These are phyloP conservation scores for Leptinotarsa haldemani DNA, from an alignment of 2,888 invertebrate genomes.

Conservation along the genomic window DNA sequence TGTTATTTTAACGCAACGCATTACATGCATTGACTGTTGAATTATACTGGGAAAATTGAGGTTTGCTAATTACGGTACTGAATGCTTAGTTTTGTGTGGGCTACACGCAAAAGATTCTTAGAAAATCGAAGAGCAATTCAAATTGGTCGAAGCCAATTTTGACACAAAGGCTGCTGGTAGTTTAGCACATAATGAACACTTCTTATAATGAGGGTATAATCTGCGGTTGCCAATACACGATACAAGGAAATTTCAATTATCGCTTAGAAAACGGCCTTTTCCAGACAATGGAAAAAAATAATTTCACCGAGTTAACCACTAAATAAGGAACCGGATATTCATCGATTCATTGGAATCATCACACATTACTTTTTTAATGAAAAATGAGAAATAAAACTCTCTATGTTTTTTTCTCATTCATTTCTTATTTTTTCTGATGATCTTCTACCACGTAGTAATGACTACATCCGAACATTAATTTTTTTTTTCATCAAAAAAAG, in stretches of 20 bases:
- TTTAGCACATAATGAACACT: conserved; percentile 34
- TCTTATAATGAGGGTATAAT: conserved; percentile 26
- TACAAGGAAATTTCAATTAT: conserved; percentile 18
- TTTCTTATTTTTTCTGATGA: too few relatives aligned
- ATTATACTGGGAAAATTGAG: conserved; percentile 21
- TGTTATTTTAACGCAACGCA: conserved; percentile 33
- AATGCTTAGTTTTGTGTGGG: conserved; percentile 32
- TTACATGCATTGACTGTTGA: conserved; percentile 19
- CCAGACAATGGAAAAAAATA: neutral
- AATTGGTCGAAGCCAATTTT: conserved; percentile 17
- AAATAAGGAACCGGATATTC: neutral
- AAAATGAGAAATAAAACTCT: too few relatives aligned
- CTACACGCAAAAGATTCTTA: conserved; percentile 14
- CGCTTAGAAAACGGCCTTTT: conserved; percentile 2
- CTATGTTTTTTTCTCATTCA: too few relatives aligned
- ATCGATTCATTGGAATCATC: too few relatives aligned
- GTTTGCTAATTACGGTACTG: conserved; percentile 23
- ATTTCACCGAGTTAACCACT: neutral
- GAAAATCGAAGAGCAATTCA: neutral
- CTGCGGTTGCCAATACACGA: conserved; percentile 31
- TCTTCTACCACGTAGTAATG: too few relatives aligned
- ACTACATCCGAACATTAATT: too few relatives aligned
- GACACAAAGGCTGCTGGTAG: conserved; percentile 30
- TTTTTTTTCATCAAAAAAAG: too few relatives aligned
- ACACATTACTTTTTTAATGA: too few relatives aligned